phyloP scores from a whole-genome alignment of 2,113 vertebrate genomes.

The Gopherus evgoodei region DNA sequence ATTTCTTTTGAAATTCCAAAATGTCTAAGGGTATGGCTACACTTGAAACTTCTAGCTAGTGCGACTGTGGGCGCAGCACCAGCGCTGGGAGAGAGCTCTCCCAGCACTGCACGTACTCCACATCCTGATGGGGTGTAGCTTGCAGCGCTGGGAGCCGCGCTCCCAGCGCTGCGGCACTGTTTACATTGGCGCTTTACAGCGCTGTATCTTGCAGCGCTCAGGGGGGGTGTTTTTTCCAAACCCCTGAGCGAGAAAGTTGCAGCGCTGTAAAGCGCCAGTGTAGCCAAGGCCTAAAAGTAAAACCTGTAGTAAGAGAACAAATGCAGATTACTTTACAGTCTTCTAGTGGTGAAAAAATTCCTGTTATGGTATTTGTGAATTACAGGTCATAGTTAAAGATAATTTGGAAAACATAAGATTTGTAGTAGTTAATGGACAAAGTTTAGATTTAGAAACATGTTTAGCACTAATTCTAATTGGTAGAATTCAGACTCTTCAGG shows the following conservation, averaged over 20 bases:
- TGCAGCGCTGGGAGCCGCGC: too few species aligned
- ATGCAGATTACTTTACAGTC: not conserved
- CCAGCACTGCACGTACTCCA: too few species aligned
- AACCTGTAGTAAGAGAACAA: not conserved
- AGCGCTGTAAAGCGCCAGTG: too few species aligned
- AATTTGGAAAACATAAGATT: not conserved
- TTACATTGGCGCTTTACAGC: too few species aligned
- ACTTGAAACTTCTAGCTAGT: too few species aligned
- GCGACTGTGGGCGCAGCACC: too few species aligned
- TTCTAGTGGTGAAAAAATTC: not conserved
- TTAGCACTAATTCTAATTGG: not conserved
- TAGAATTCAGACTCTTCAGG: not conserved
- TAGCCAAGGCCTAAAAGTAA: not conserved
- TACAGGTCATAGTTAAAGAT: not conserved
- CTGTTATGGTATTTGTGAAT: not conserved
- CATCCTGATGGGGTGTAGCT: too few species aligned
- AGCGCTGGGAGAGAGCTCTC: too few species aligned
- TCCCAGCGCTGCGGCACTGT: too few species aligned
- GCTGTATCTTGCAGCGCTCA: too few species aligned
- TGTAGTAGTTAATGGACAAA: not conserved
- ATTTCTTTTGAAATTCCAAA: not conserved
- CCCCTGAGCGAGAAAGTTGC: too few species aligned
- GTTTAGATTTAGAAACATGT: not conserved
- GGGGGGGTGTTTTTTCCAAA: too few species aligned
- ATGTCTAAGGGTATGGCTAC: not conserved